Evolutionary conservation across 2,797 vertebrate genomes (phyloP).

Genomic region (Lithobates pipiens): DNA sequence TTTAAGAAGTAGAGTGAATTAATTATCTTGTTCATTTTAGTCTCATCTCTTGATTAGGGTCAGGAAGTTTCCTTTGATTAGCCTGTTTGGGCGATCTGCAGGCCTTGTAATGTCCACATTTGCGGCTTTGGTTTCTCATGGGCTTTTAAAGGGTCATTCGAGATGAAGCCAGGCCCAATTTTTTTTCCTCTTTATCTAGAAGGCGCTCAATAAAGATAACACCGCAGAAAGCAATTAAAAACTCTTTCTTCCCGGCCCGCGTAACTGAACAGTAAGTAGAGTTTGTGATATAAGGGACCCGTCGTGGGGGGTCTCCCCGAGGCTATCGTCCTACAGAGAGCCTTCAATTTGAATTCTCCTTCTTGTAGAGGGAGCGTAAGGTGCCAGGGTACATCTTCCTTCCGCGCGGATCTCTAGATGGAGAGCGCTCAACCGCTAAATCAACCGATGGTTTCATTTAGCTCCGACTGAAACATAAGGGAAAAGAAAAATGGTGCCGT

Average conservation of each 20-base stretch:
- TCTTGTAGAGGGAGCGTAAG: not conserved
- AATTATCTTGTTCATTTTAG: no score
- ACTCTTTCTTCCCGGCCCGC: not conserved
- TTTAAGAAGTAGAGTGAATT: no score
- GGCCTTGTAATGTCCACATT: no score
- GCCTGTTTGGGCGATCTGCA: no score
- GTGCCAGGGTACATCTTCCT: not conserved
- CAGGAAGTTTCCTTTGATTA: no score
- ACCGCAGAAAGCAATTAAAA: not conserved
- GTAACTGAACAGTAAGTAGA: constrained; percentile 35
- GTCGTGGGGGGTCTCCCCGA: not conserved
- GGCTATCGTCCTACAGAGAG: constrained; percentile 13
- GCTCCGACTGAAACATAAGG: constrained; percentile 13
- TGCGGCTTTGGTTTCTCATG: no score
- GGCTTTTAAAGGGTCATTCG: not conserved
- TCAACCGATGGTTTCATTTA: constrained; percentile 12
- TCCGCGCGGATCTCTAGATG: constrained; percentile 27
- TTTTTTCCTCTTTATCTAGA: not conserved
- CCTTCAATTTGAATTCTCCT: constrained; percentile 22
- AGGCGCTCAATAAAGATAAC: not conserved
- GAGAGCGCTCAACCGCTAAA: constrained; percentile 35
- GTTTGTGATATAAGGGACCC: constrained; percentile 1
- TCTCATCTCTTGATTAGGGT: no score
- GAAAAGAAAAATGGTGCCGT: not conserved
- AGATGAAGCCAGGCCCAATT: no score